Evolutionary conservation across 2,113 vertebrate genomes (phyloP).

Genomic region (Geococcyx californianus): DNA sequence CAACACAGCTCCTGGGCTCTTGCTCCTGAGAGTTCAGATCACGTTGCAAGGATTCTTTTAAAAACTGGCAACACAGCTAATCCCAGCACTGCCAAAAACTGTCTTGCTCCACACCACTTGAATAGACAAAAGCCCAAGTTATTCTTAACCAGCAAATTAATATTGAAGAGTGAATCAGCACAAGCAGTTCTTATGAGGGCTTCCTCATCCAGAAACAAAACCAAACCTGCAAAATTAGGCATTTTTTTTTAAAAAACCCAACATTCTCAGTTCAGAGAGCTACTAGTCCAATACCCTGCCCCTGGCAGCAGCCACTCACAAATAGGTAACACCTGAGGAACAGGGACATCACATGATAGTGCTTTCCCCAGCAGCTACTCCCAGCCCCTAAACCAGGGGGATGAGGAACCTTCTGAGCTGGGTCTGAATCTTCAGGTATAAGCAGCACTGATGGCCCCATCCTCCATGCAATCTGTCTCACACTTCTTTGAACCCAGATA

Average conservation of each 20-base stretch:
- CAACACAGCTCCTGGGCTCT: background rate
- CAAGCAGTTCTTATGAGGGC: background rate
- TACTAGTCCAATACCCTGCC: background rate
- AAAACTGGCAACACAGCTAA: background rate
- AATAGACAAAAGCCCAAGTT: conserved; percentile 34
- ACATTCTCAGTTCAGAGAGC: background rate
- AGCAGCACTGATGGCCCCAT: background rate
- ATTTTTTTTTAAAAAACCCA: background rate
- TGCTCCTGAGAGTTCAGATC: background rate
- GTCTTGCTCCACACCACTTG: background rate
- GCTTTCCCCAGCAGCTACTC: background rate
- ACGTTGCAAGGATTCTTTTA: conserved; percentile 9
- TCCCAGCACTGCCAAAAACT: background rate
- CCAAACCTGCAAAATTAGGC: background rate
- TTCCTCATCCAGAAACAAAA: conserved; percentile 9
- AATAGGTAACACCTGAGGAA: background rate
- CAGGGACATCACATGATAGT: accelerated
- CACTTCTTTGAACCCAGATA: background rate
- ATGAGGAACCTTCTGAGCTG: background rate
- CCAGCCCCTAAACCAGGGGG: background rate
- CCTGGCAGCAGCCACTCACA: background rate
- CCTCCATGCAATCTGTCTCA: background rate
- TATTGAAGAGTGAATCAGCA: conserved; percentile 22
- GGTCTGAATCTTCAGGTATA: background rate
- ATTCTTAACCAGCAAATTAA: conserved; percentile 68